Conservation (phyloP, 2,797 vertebrate species). For the Siniperca undulata region DNA sequence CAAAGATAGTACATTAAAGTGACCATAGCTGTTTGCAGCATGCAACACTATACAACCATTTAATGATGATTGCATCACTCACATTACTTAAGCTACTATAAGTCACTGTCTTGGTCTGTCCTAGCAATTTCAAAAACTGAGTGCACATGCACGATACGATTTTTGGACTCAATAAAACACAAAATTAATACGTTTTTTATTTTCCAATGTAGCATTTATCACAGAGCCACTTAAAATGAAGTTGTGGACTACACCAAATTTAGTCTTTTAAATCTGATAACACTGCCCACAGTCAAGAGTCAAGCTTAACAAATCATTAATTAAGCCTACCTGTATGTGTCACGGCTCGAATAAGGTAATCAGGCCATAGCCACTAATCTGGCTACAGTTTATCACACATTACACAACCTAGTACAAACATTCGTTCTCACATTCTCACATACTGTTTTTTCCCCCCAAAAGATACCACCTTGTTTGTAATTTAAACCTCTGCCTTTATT, state of each 20-base stretch:
- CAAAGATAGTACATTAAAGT: neutral
- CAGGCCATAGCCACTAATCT: neutral
- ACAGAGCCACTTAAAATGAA: neutral
- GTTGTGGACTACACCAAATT: neutral
- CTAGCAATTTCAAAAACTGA: neutral
- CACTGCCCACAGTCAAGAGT: neutral
- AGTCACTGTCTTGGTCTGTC: neutral
- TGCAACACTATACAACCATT: neutral
- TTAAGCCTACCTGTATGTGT: neutral
- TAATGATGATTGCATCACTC: neutral
- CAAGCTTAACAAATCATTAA: neutral
- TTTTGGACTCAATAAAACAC: neutral
- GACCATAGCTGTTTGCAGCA: neutral
- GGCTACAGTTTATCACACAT: constrained; percentile 21
- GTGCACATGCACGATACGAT: neutral
- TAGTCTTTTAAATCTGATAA: neutral
- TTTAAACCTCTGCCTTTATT: constrained; percentile 54
- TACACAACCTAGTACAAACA: neutral
- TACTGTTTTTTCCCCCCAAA: neutral
- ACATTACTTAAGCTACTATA: neutral
- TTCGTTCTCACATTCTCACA: neutral
- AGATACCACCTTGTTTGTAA: neutral
- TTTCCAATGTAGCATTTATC: neutral
- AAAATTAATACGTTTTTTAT: neutral
- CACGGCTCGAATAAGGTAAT: neutral